Base-by-base conservation (phyloP, 2,888 invertebrate species). In the Plagodis pulveraria region DNA sequence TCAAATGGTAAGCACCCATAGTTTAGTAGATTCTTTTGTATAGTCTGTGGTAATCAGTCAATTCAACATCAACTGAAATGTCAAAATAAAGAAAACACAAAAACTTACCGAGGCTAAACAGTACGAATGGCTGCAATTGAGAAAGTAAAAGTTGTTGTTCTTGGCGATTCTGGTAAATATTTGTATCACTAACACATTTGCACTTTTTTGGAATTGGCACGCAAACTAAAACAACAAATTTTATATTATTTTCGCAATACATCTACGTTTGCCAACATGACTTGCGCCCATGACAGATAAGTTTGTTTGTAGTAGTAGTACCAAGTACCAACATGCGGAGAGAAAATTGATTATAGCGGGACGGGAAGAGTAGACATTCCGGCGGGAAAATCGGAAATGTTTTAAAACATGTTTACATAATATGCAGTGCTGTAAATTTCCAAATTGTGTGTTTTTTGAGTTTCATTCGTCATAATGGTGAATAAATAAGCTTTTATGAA, bases 101-200 rank as follows among this genome's bases (percentile, higher is more conserved):
- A 81, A 77, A 77, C 80, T 79, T 78, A 87, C 89, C 83, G 69
- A 77, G 67, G 63, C 66, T 70, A 66, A 70, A 73, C 66, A 70
- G 74, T 80, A 73, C 76, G 79, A 88, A 97, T 96, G 96, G 95
- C 97, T 76, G 95, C 96, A 66, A 96, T 97, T 76, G 97, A 98
- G 87, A 96, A 97, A 94, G 97, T 98, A 12, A 96, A 98, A 86
- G 96, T 99, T 63, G 95, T 99, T 73, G 96, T 99, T 60, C 95
- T 98, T 62, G 98, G 98, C 50, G 98, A 99, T 93, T 97, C 97
- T 65, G 97, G 97, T 96, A 93, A 87, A 78, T 78, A 56, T 63
- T 62, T 50, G 62, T 62, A 75, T 69, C 71, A 68, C 61, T 54
- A 71, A 63, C 70, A 66, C 61, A 65, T 58, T 63, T 64, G 63